phyloP scores from a whole-genome alignment of 1,140 invertebrate genomes.

The Homalodisca vitripennis region DNA sequence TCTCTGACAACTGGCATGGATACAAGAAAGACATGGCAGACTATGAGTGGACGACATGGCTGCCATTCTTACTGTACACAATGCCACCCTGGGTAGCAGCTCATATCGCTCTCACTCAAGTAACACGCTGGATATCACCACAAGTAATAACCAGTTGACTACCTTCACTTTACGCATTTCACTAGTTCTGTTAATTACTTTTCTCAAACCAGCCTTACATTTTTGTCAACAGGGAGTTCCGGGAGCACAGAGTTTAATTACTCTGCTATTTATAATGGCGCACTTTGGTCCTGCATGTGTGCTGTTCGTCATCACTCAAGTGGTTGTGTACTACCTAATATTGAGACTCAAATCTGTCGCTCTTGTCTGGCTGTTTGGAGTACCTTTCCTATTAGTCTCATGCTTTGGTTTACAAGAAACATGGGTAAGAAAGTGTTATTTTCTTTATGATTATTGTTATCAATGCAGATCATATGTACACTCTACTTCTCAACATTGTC shows the following conservation, averaged over 20 bases:
- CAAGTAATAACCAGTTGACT: slow-evolving; percentile 19
- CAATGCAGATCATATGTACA: too few species aligned
- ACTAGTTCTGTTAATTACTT: background rate
- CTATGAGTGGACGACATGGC: slow-evolving; percentile 41
- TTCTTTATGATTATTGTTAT: too few species aligned
- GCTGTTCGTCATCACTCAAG: slow-evolving; percentile 26
- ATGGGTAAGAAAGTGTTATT: slow-evolving; percentile 8
- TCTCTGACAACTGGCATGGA: slow-evolving; percentile 35
- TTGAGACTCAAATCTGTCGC: slow-evolving; percentile 29
- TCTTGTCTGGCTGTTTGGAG: slow-evolving; percentile 36
- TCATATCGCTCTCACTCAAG: slow-evolving; percentile 35
- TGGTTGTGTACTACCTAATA: slow-evolving; percentile 32
- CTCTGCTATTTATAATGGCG: slow-evolving; percentile 25
- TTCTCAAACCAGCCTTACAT: background rate
- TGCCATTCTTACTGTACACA: slow-evolving; percentile 29
- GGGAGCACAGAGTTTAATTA: slow-evolving; percentile 31
- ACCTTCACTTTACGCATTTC: background rate
- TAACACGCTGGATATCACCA: slow-evolving; percentile 27
- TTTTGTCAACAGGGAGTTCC: slow-evolving; percentile 30
- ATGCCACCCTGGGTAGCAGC: slow-evolving; percentile 38
- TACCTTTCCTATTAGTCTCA: slow-evolving; percentile 24
- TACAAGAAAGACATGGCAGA: slow-evolving; percentile 40
- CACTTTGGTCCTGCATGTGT: slow-evolving; percentile 5
- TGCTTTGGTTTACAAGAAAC: slow-evolving; percentile 19
- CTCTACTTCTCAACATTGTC: too few species aligned